These are phyloP conservation scores for Lithophane ornitopus DNA, from an alignment of 2,888 invertebrate genomes.

Conservation along the genomic window DNA sequence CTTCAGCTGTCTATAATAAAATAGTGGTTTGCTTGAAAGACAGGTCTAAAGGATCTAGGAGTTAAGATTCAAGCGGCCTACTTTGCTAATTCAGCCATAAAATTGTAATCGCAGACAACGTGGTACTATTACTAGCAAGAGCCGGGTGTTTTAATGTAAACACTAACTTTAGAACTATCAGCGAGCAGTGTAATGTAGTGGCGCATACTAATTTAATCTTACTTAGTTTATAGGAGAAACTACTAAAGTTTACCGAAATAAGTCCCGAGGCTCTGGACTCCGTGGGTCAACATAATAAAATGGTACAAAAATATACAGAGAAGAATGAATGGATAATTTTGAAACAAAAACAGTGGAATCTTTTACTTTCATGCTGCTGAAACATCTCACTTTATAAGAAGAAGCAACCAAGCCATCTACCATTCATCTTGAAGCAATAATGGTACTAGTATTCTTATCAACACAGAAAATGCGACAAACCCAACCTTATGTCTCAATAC, in stretches of 20 bases:
- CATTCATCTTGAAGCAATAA: not conserved
- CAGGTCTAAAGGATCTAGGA: constrained; percentile 26
- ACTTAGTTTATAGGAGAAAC: constrained; percentile 16
- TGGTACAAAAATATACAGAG: not conserved
- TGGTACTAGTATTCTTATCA: constrained; percentile 4
- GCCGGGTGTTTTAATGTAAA: constrained; percentile 41
- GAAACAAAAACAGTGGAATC: not conserved
- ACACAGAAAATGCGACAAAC: not conserved
- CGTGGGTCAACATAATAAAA: not conserved
- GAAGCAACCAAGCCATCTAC: not conserved
- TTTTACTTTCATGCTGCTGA: not conserved
- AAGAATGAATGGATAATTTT: not conserved
- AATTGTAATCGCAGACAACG: constrained; percentile 28
- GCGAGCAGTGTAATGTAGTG: constrained; percentile 24
- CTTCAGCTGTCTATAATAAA: constrained; percentile 8
- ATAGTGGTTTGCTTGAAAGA: constrained; percentile 12
- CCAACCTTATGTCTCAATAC: constrained; percentile 15
- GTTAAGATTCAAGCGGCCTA: constrained; percentile 26
- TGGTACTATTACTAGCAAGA: constrained; percentile 36
- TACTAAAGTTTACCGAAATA: constrained; percentile 10
- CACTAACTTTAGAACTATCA: constrained; percentile 41
- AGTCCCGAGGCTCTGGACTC: not conserved
- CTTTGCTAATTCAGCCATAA: constrained; percentile 32
- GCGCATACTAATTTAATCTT: constrained; percentile 49
- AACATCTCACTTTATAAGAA: not conserved